Conservation (phyloP, 1,140 invertebrate species). For the Himalopsyche phryganea region DNA sequence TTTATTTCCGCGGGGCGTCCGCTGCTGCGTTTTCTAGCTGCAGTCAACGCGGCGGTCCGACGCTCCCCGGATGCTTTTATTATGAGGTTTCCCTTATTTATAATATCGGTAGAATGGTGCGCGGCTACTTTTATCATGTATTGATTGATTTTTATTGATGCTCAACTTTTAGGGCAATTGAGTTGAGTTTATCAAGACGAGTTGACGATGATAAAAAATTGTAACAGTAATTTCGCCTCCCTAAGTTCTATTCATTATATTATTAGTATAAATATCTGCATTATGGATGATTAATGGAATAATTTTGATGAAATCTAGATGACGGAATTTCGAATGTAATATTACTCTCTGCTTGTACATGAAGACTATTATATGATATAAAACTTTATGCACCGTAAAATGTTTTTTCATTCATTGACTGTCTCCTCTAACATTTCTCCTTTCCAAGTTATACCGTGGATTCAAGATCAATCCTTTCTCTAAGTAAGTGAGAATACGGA, state of each 20-base stretch:
- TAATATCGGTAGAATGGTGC: neutral
- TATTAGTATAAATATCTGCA: constrained; percentile 35
- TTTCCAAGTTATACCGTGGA: no score
- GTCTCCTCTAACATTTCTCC: no score
- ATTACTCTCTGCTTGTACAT: constrained; percentile 35
- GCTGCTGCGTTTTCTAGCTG: constrained; percentile 2
- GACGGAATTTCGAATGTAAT: constrained; percentile 34
- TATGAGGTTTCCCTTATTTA: constrained; percentile 14
- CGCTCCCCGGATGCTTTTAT: constrained; percentile 2
- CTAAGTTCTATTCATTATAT: constrained; percentile 32
- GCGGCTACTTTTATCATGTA: neutral
- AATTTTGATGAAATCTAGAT: constrained; percentile 34
- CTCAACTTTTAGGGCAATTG: constrained; percentile 14
- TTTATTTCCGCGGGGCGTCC: constrained; percentile 1
- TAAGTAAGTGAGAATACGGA: no score
- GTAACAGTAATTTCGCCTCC: constrained; percentile 15
- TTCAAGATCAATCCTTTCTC: no score
- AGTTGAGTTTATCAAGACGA: constrained; percentile 1
- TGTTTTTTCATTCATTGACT: constrained; percentile 11
- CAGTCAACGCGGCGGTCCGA: neutral
- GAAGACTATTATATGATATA: constrained; percentile 36
- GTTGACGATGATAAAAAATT: neutral
- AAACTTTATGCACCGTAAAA: constrained; percentile 34
- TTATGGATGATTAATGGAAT: constrained; percentile 26
- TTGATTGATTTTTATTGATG: neutral